Conservation (phyloP, 2,113 vertebrate genomes). For the Gulo gulo region DNA sequence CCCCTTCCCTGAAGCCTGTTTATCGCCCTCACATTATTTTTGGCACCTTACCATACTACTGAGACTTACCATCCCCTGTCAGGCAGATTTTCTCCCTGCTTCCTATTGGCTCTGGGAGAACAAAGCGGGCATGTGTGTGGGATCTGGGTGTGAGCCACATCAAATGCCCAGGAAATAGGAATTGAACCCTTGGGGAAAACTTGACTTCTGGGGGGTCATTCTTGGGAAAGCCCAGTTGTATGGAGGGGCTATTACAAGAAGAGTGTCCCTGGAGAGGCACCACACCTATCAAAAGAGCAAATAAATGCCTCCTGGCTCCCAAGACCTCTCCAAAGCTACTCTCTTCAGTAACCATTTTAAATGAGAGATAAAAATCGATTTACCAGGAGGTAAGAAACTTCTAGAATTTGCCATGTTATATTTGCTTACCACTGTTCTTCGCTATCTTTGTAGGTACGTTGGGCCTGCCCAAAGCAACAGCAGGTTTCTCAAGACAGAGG, state of each 20-base stretch:
- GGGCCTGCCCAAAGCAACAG: background rate
- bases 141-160: conserved; percentile 32
- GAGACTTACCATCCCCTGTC: conserved; percentile 70
- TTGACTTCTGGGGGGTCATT: background rate
- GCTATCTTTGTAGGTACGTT: background rate
- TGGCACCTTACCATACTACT: conserved; percentile 67
- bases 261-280: background rate
- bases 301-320: background rate
- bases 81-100: conserved; percentile 64
- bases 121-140: conserved; percentile 59
- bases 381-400: background rate
- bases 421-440: background rate
- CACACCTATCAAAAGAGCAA: background rate
- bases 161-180: background rate
- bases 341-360: background rate
- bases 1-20: conserved; percentile 9
- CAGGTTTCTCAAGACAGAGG: background rate
- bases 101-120: conserved; percentile 58
- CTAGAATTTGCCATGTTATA: background rate
- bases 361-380: background rate
- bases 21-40: conserved; percentile 74
- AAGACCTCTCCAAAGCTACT: background rate
- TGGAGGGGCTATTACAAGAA: background rate
- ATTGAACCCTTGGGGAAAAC: background rate
- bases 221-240: background rate